A percentile compares a stretch with the other conserved stretches of the same genome.
These are phyloP conservation scores for Crotalus helleri DNA, from an alignment of 2,113 vertebrate genomes.

Conservation along the genomic window DNA sequence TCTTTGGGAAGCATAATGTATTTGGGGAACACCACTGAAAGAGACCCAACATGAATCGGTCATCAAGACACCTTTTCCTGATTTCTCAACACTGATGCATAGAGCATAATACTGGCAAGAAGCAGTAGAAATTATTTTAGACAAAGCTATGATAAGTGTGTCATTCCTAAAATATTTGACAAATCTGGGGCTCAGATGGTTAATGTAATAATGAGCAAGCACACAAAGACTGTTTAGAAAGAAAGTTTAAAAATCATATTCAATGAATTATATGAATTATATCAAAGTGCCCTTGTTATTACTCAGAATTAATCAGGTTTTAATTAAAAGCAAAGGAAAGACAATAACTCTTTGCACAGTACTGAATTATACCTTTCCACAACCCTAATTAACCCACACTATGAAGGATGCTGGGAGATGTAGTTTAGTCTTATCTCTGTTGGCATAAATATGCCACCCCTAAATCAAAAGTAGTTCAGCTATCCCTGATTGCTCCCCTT, in stretches of 20 bases:
- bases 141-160: background rate
- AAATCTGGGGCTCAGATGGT: background rate
- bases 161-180: background rate
- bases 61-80: background rate
- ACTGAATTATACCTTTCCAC: background rate
- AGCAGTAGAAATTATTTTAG: background rate
- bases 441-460: background rate
- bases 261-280: background rate
- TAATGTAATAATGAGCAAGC: background rate
- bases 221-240: background rate
- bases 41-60: background rate
- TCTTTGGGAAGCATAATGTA: background rate
- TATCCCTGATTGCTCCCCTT: background rate
- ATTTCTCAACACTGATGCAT: background rate
- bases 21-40: background rate
- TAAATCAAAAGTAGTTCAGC: background rate
- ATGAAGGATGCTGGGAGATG: background rate
- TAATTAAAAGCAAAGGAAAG: background rate
- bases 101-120: background rate
- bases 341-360: background rate
- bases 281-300: background rate
- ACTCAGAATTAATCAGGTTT: background rate
- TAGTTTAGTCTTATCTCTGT: background rate
- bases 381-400: background rate
- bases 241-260: background rate